Evolutionary conservation across 2,113 vertebrate species (phyloP).

Genomic region (Tetrax tetrax): DNA sequence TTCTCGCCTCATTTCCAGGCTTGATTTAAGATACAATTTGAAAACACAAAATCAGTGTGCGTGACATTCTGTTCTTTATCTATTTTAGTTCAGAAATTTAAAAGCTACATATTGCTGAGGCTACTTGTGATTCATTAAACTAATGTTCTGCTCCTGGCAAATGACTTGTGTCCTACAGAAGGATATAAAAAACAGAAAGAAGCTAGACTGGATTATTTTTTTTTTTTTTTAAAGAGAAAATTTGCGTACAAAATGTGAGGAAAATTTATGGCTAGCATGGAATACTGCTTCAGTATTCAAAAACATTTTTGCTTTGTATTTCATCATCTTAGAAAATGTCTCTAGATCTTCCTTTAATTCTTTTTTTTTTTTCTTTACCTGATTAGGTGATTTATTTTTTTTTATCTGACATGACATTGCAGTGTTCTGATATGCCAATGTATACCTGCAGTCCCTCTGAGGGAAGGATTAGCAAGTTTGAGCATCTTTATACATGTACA

Average conservation of each 20-base stretch:
- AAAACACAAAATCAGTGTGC: slow-evolving; percentile 13
- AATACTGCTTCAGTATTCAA: background rate
- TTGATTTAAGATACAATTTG: slow-evolving; percentile 32
- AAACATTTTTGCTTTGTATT: background rate
- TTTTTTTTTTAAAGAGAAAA: background rate
- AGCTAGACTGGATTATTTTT: background rate
- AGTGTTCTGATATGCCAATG: background rate
- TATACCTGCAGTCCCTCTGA: background rate
- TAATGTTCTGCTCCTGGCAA: slow-evolving; percentile 5
- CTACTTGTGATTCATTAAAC: slow-evolving; percentile 12
- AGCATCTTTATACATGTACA: background rate
- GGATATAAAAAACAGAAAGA: background rate
- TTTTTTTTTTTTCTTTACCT: background rate
- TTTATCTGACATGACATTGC: background rate
- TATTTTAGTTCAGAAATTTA: slow-evolving; percentile 17
- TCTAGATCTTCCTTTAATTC: background rate
- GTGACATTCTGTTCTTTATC: slow-evolving; percentile 4
- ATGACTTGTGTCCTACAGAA: background rate
- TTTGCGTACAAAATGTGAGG: background rate
- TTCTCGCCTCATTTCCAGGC: slow-evolving; percentile 6
- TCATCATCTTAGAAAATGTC: background rate
- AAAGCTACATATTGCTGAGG: slow-evolving; percentile 34
- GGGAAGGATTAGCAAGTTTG: background rate
- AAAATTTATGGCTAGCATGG: background rate
- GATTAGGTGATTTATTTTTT: background rate